Evolutionary conservation across 2,113 vertebrate genomes (phyloP), one percentile per base, ranked within the genome.

Genomic region (Phylloscopus trochilus): DNA sequence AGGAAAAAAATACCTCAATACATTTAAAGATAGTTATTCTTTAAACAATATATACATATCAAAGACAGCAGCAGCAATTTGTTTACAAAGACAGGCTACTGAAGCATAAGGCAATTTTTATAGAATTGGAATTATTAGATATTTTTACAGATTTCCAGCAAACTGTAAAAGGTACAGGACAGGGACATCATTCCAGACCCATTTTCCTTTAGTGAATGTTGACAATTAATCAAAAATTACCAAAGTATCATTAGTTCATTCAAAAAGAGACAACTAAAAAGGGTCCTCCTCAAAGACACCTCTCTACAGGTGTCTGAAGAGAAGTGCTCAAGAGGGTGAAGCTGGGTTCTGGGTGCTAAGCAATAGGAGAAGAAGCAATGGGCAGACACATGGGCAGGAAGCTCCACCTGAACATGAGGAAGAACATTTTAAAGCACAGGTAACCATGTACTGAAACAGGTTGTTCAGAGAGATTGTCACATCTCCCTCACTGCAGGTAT

Each of bases 391-490:
- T 12, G 27, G 18, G 4, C 28, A 23, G 33, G 27, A 53, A 69
- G 19, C 13, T 62, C 28, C 23, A 20, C 11, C 19, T 62, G 22
- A 52, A 37, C 7, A 31, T 10, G 22, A 27, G 11, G 9, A 44
- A 87, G 27, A 52, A 26, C 3, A 17, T 77, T 52, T 27, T 28
- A 44, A 24, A 27, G 11, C 13, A 22, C 18, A 35, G 9, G 14
- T 43, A 33, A 74, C 28, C 28, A 22, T 15, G 7, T 5, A 33
- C 21, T 17, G 22, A 20, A 43, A 31, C 8, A 22, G 21, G 6
- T 2, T 43, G 7, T 4, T 17, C 49, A 30, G 12, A 49, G 18
- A 28, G 15, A 31, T 10, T 39, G 28, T 12, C 0, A 0, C 10
- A 10, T 4, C 22, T 77, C 39, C 15, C 22, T 77, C 37, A 28